Base-by-base conservation (phyloP, 2,113 vertebrate genomes). In the Quiscalus mexicanus region DNA sequence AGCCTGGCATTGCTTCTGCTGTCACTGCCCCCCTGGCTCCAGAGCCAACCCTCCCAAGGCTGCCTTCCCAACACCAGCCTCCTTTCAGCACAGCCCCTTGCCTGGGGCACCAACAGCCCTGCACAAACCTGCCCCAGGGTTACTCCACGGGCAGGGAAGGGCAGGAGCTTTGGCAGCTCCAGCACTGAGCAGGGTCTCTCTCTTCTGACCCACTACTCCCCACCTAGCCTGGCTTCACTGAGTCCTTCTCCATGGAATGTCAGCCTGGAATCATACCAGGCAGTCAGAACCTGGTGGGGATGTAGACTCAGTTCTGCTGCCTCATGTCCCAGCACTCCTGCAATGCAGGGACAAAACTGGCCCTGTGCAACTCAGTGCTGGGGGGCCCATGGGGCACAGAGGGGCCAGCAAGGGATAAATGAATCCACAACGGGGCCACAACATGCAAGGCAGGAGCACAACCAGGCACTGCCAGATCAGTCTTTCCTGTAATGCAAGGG, bases 21-120 rank as follows among this genome's bases (percentile, higher is more conserved):
- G 21, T 30, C 28, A 18, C 24, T 6, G 67, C 37, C 60, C 35
- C 24, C 37, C 42, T 3, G 9, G 49, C 30, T 23, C 53, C 39
- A 18, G 16, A 24, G 24, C 42, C 1, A 1, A 27, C 28, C 20
- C 23, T 16, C 20, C 5, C n/a, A 58, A 19, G 0, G 3, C 23
- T 67, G 24, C 28, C 30, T 30, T 49, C 21, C 70, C 30, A 13
- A 31, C 2, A 13, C 16, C 35, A 15, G 16, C 31, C 39, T 65
- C 14, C 65, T 49, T 13, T n/a, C 59, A n/a, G 25, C 17, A 50
- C 11, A 16, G 17, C 5, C 14, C 19, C 37, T 16, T 13, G 42
- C 12, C 42, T 0, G 4, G 1, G 5, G 28, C 65, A 74, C n/a
- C 55, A 53, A 7, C 14, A 41, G 83, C 77, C 53, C 70, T n/a